Evolutionary conservation across 2,888 invertebrate genomes (phyloP).

Genomic region (Hoplodrina ambigua): DNA sequence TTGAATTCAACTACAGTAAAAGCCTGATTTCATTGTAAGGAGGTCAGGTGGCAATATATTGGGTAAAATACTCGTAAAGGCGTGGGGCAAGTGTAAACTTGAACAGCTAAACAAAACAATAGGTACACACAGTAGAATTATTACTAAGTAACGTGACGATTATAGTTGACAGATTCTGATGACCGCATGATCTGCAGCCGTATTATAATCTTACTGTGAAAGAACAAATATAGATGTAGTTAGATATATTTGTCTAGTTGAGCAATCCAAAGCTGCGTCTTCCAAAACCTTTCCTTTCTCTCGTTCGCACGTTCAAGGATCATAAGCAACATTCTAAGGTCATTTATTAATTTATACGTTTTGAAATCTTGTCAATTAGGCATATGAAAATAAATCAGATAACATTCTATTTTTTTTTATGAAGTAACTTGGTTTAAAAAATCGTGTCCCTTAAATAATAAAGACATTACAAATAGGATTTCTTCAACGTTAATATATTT

Average conservation of each 20-base stretch:
- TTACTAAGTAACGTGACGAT: background rate
- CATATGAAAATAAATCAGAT: background rate
- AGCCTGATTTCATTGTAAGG: slow-evolving; percentile 29
- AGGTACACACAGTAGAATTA: background rate
- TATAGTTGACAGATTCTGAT: background rate
- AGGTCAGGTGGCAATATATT: slow-evolving; percentile 18
- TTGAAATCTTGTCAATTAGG: slow-evolving; percentile 14
- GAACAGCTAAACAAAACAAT: background rate
- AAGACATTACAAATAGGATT: no score
- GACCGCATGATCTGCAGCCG: background rate
- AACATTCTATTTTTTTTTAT: background rate
- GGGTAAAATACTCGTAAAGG: background rate
- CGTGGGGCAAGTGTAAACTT: background rate
- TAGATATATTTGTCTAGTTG: slow-evolving; percentile 6
- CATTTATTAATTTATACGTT: slow-evolving; percentile 16
- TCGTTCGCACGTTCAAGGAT: slow-evolving; percentile 47
- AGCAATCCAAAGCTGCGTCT: slow-evolving; percentile 25
- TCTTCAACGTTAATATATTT: background rate
- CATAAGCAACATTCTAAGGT: slow-evolving; percentile 27
- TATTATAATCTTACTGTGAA: background rate
- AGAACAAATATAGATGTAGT: background rate
- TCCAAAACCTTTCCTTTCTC: slow-evolving; percentile 53
- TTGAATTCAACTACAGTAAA: slow-evolving; percentile 9
- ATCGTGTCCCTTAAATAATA: background rate
- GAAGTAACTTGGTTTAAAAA: background rate